Conservation (phyloP, 1,140 invertebrate genomes). For the Zaprionus tsacasi region DNA sequence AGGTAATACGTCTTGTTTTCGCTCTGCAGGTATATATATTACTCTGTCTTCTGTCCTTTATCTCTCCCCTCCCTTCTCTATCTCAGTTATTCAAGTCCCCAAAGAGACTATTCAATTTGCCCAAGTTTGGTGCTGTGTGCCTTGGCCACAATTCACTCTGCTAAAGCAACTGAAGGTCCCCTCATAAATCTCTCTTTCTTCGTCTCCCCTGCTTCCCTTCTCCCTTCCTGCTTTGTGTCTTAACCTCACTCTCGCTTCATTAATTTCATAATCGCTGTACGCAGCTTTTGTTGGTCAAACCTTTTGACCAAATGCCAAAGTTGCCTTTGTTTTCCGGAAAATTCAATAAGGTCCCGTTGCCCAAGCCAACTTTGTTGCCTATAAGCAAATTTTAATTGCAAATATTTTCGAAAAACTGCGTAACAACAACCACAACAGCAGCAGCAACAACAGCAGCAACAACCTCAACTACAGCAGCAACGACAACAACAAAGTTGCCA, state of each 20-base stretch:
- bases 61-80: not conserved
- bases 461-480: not conserved
- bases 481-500: conserved; percentile 32
- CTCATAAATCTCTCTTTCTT: not conserved
- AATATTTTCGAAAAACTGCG: conserved; percentile 47
- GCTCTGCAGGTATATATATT: not conserved
- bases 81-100: not conserved
- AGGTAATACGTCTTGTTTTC: not conserved
- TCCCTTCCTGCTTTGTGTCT: not conserved
- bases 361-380: conserved; percentile 34
- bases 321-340: conserved; percentile 18
- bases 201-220: not conserved
- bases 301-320: conserved; percentile 20
- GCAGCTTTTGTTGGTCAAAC: conserved; percentile 13
- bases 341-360: conserved; percentile 38
- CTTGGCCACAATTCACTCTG: too few relatives aligned
- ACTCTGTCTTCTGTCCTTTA: not conserved
- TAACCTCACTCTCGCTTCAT: conserved; percentile 17
- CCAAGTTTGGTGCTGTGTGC: not conserved
- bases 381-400: conserved; percentile 53
- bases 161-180: too few relatives aligned
- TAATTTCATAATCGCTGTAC: conserved; percentile 31
- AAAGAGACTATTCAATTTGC: not conserved
- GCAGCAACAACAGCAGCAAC: not conserved
- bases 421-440: conserved; percentile 12